phyloP scores from a whole-genome alignment of 2,797 vertebrate genomes.

The Sebastes goodei region DNA sequence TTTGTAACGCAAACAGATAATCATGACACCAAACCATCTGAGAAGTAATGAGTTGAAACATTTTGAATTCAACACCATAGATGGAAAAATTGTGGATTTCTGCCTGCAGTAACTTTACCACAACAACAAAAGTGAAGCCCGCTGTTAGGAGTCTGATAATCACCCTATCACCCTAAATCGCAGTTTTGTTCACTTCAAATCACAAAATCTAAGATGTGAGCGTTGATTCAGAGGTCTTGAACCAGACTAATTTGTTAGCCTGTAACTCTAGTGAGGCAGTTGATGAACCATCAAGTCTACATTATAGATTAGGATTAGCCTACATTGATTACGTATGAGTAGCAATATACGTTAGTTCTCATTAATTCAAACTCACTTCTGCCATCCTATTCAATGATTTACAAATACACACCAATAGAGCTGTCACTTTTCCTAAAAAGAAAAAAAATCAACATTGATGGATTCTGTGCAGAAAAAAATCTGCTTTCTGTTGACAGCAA shows the following conservation, averaged over 20 bases:
- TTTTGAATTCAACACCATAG: too few relatives aligned
- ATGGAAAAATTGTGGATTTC: too few relatives aligned
- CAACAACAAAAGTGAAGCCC: neutral
- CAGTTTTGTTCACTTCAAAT: neutral
- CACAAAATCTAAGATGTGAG: neutral
- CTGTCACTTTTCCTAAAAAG: neutral
- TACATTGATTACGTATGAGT: neutral
- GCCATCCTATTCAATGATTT: neutral
- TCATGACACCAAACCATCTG: too few relatives aligned
- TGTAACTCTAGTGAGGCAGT: neutral
- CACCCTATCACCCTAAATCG: neutral
- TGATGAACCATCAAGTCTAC: neutral
- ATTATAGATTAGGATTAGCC: neutral
- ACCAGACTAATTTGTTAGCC: neutral
- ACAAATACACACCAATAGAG: neutral
- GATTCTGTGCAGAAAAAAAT: neutral
- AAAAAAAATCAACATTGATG: neutral
- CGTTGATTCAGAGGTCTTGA: neutral
- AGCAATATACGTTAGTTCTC: neutral
- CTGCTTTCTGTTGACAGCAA: neutral
- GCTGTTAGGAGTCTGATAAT: neutral
- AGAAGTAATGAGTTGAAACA: too few relatives aligned
- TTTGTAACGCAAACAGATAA: too few relatives aligned
- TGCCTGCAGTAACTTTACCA: neutral
- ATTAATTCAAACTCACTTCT: neutral